A percentile compares a stretch with the other conserved stretches of the same genome.
phyloP scores from a whole-genome alignment of 2,113 vertebrate genomes.

The Columba livia region DNA sequence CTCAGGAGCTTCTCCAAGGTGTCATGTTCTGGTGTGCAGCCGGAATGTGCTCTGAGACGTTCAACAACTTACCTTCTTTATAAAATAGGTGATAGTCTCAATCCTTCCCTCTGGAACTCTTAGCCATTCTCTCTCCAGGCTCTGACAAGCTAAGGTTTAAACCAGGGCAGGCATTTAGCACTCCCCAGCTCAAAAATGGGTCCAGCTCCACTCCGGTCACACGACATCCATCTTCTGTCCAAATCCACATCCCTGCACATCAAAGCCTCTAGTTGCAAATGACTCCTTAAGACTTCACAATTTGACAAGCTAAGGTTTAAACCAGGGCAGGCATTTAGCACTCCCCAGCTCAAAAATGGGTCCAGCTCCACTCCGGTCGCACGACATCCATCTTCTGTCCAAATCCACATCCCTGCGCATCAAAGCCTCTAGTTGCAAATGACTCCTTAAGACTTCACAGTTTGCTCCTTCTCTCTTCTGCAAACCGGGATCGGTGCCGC shows the following conservation, averaged over 20 bases:
- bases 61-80: neutral
- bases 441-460: accelerated
- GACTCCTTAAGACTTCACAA: accelerated
- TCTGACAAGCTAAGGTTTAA: neutral
- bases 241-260: accelerated
- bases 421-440: neutral
- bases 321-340: neutral
- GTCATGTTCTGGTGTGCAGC: neutral
- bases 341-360: neutral
- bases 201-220: neutral
- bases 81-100: neutral
- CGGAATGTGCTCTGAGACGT: neutral
- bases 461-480: neutral
- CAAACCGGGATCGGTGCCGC: neutral
- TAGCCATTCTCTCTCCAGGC: neutral
- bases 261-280: neutral
- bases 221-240: neutral
- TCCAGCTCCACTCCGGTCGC: neutral
- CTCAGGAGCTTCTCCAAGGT: neutral
- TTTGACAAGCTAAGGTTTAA: neutral
- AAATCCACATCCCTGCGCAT: neutral
- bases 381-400: neutral
- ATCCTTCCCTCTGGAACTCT: neutral
- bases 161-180: neutral
- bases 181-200: neutral